Conservation (phyloP, 2,113 vertebrate species). For the Coryphaenoides rupestris region DNA sequence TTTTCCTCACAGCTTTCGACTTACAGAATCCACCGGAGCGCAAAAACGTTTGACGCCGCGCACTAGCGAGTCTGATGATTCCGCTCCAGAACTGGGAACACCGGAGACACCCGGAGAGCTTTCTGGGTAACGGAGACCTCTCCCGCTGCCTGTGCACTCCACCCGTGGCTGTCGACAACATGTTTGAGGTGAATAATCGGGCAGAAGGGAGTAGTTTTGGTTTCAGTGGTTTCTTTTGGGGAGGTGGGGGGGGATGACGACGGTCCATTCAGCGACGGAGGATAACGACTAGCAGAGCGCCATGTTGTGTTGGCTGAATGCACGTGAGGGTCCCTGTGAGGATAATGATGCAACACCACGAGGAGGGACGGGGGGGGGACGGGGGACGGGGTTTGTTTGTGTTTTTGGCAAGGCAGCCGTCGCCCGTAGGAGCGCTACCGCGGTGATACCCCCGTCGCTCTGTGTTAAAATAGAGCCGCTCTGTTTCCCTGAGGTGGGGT, state of each 20-base stretch:
- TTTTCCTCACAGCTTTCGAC: too few species aligned
- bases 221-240: constrained; percentile 7
- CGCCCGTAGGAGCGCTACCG: too few species aligned
- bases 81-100: too few species aligned
- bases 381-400: constrained; percentile 9
- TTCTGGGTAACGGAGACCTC: too few species aligned
- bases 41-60: too few species aligned
- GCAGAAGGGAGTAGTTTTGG: background rate
- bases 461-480: too few species aligned
- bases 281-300: constrained; percentile 31
- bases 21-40: too few species aligned
- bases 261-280: constrained; percentile 5
- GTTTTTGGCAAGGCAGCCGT: background rate
- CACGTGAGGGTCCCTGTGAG: constrained; percentile 29
- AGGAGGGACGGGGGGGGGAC: too few species aligned
- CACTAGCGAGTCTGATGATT: too few species aligned
- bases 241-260: background rate
- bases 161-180: background rate
- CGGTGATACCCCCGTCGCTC: background rate
- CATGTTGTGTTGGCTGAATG: constrained; percentile 28
- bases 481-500: too few species aligned
- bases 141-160: background rate
- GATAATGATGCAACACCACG: constrained; percentile 47
- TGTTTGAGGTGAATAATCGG: background rate
- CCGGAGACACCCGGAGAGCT: too few species aligned